These are phyloP conservation scores for Oceanites oceanicus DNA, from an alignment of 2,113 vertebrate species.

Conservation along the genomic window DNA sequence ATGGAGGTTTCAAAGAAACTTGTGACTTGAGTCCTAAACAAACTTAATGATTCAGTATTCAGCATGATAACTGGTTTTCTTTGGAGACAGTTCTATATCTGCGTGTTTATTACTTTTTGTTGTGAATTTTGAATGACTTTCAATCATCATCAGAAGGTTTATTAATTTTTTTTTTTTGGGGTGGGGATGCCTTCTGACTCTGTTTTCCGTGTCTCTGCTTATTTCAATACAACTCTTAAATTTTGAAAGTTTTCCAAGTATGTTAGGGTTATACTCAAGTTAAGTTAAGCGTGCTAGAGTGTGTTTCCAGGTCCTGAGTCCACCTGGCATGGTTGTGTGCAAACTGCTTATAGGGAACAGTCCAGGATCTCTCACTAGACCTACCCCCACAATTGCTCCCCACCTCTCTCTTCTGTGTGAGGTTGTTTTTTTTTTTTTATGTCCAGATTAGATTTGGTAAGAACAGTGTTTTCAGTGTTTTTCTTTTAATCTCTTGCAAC, in stretches of 20 bases:
- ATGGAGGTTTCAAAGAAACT: background rate
- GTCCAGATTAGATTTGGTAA: background rate
- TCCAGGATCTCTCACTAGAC: background rate
- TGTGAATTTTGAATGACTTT: background rate
- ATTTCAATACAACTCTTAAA: background rate
- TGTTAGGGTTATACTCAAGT: background rate
- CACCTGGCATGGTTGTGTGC: background rate
- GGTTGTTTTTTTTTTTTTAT: background rate
- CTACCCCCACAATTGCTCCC: background rate
- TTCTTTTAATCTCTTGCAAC: background rate
- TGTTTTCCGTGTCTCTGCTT: background rate
- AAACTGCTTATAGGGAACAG: background rate
- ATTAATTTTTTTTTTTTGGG: background rate
- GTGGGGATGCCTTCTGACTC: background rate
- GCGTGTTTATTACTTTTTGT: background rate
- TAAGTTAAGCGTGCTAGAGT: rapidly evolving
- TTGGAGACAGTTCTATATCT: background rate
- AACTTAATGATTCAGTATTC: background rate
- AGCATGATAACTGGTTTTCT: background rate
- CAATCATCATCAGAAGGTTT: background rate
- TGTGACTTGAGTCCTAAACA: background rate
- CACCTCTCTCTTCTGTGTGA: background rate
- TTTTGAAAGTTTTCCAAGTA: background rate
- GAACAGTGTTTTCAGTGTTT: background rate
- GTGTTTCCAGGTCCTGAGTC: background rate